These are phyloP conservation scores for Troides oblongomaculatus DNA, from an alignment of 2,888 invertebrate species.

Conservation along the genomic window DNA sequence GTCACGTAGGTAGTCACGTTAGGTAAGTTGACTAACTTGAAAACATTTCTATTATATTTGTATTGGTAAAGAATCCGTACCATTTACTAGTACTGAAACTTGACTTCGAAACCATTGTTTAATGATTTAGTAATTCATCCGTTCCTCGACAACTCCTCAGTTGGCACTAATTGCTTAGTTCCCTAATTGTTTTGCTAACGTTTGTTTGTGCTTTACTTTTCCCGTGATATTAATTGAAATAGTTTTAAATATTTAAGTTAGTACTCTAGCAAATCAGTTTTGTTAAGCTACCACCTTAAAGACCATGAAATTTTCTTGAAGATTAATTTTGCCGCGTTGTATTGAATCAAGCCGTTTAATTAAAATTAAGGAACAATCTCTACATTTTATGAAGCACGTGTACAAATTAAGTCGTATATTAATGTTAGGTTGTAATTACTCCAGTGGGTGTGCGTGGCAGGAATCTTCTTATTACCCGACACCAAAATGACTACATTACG, in stretches of 20 bases:
- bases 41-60: not conserved
- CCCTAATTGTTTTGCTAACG: not conserved
- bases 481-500: not conserved
- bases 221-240: not conserved
- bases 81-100: not conserved
- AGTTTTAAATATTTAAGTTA: not conserved
- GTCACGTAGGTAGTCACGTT: no score
- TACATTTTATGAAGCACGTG: not conserved
- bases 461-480: not conserved
- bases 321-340: not conserved
- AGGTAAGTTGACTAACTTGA: no score
- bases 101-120: not conserved
- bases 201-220: not conserved
- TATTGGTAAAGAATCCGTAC: not conserved
- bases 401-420: not conserved
- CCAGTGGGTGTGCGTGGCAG: not conserved
- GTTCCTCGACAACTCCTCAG: not conserved
- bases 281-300: no score
- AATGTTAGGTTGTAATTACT: not conserved
- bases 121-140: not conserved
- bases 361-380: not conserved
- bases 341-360: not conserved
- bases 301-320: not conserved
- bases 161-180: not conserved
- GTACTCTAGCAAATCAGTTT: no score